Base-by-base conservation (phyloP, 1,140 invertebrate genomes). In the Plectrocnemia conspersa region DNA sequence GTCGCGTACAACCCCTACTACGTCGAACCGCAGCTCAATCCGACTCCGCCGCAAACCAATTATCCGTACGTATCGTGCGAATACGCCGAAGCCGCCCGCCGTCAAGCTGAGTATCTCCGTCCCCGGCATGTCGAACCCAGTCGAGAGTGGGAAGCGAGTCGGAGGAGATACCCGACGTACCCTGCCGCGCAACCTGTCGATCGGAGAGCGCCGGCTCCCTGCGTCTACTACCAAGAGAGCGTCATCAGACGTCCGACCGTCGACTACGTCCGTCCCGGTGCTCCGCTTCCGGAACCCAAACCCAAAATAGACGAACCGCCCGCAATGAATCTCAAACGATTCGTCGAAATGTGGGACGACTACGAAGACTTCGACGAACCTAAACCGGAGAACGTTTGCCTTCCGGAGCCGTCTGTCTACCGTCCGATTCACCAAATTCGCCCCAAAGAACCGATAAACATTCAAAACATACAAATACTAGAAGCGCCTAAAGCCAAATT, bases 301-400 rank as follows among this genome's bases (percentile, higher is more conserved):
- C 21, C 42, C 1, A 16, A 18, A 18, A 46, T 16, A 32, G 35
- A 19, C 11, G 50, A 50, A 18, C 21, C n/a, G 1, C 38, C n/a
- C n/a, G n/a, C 59, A n/a, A 64, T 74, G 57, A 60, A 73, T 69
- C 65, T 76, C 0, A 69, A 72, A 57, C 71, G 74, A 57, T 76
- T 71, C 66, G 63, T 75, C 25, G 67, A 73, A 74, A 74, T 70
- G 67, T 76, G 73, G 74, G 72, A 73, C 69, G 74, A 71, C 16
- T 72, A 73, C 63, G 72, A 74, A 54, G 73, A 75, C 63, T 13
- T 38, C 15, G 57, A 50, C 38, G n/a, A 32, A 18, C 5, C 44
- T 1, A 56, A 60, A 25, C 6, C 38, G 3, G 58, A 63, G 32
- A 15, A 9, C 9, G 44, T 18, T n/a, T n/a, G n/a, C n/a, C n/a